Percentiles rank a stretch among this genome's conserved stretches.
These are phyloP conservation scores for Gryllus longicercus DNA, from an alignment of 2,888 invertebrate species.

Conservation along the genomic window DNA sequence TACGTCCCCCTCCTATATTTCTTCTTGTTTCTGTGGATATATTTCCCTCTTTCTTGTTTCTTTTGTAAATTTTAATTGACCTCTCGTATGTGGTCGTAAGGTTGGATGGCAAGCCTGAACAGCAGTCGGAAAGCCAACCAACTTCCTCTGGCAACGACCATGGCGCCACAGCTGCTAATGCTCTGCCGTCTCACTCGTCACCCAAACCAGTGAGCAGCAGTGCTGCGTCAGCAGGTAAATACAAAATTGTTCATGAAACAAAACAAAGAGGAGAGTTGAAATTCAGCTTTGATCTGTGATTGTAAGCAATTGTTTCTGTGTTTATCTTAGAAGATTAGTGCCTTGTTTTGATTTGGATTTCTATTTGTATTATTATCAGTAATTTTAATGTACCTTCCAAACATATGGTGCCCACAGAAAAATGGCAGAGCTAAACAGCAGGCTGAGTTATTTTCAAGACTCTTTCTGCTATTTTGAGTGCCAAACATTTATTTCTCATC, in stretches of 20 bases:
- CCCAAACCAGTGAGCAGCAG: constrained; percentile 29
- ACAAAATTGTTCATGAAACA: background rate
- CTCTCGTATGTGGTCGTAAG: background rate
- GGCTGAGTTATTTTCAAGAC: background rate
- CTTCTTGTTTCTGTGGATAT: too few species aligned
- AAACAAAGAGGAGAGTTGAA: too few species aligned
- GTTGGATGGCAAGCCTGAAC: constrained; percentile 30
- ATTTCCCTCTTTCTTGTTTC: too few species aligned
- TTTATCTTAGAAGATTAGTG: too few species aligned
- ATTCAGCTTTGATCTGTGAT: too few species aligned
- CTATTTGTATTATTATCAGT: too few species aligned
- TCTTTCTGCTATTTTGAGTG: background rate
- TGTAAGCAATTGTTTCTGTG: too few species aligned
- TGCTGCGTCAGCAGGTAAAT: constrained; percentile 28
- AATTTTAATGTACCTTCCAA: too few species aligned
- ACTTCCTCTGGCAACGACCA: constrained; percentile 25
- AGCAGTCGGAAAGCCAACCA: constrained; percentile 18
- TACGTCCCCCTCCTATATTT: too few species aligned
- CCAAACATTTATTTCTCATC: background rate
- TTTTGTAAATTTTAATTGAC: too few species aligned
- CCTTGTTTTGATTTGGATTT: too few species aligned
- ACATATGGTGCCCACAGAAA: constrained; percentile 2
- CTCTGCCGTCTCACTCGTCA: constrained; percentile 21
- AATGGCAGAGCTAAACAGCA: constrained; percentile 1
- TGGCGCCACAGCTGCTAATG: constrained; percentile 3